Conservation (phyloP, 2,797 vertebrate genomes). For the Myioborus melanocephalus region DNA sequence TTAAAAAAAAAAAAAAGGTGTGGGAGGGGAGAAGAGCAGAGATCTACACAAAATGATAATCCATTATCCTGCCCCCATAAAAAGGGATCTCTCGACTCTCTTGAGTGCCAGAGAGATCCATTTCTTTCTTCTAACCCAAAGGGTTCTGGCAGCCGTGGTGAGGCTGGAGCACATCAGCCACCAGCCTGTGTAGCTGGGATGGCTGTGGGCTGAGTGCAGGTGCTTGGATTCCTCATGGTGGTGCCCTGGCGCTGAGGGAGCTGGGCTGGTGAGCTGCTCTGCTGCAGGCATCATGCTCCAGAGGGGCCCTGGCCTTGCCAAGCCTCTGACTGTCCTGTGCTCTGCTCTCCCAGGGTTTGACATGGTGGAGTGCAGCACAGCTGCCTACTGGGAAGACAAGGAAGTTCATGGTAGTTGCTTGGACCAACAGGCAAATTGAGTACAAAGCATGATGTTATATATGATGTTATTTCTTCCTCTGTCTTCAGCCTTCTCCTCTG, state of each 20-base stretch:
- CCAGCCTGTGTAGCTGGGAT: not conserved
- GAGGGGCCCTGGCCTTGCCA: not conserved
- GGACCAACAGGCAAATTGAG: not conserved
- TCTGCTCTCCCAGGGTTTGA: not conserved
- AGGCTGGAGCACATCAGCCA: not conserved
- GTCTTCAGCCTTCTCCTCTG: not conserved
- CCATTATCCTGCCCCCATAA: not conserved
- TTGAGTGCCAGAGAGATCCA: not conserved
- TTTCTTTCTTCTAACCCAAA: not conserved
- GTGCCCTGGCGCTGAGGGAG: accelerated
- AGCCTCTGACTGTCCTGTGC: not conserved
- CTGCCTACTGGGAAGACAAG: not conserved
- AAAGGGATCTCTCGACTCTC: not conserved
- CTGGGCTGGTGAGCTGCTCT: not conserved
- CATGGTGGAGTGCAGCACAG: not conserved
- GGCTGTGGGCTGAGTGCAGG: not conserved
- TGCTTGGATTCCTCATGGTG: not conserved
- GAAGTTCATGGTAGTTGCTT: not conserved
- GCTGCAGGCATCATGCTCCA: not conserved
- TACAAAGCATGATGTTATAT: not conserved
- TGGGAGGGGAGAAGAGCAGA: not conserved
- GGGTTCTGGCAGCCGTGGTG: not conserved
- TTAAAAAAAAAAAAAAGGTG: not conserved
- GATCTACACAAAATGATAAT: not conserved
- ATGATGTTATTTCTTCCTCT: not conserved